Base-by-base conservation (phyloP, 2,888 invertebrate genomes). In the Cremastinae sp. region DNA sequence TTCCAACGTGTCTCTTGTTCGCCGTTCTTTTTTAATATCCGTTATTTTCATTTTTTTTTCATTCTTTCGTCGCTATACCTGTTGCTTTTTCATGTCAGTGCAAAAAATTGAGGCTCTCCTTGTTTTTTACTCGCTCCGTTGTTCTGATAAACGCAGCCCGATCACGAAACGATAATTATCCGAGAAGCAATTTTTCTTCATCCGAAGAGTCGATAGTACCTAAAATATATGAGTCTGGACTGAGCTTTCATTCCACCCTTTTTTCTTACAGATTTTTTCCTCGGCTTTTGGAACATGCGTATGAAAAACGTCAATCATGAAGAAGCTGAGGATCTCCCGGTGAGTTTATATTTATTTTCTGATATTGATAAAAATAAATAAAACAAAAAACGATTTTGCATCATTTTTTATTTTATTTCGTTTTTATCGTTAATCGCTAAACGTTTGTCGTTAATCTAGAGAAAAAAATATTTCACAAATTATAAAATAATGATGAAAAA, bases 231-330 rank as follows among this genome's bases (percentile, higher is more conserved):
- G 4, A 43, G 2, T 54, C 4, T 64, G 9, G 18, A 41, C 1
- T 1, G 12, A 41, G 8, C 8, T 12, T 9, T n/a, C 10, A 22
- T 51, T 51, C 2, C 12, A 10, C 43, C 9, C 36, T 45, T 65
- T 12, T 34, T 47, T 14, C 56, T 36, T 65, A 9, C 28, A 12
- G n/a, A 53, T 9, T 36, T 54, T 45, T 59, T 64, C 59, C n/a
- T 78, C 5, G 34, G 1, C n/a, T 79, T 82, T 12, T 73, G 81
- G 82, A 82, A 72, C 38, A 85, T 84, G 85, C 84, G 83, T 79
- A 82, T 82, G 77, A 85, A 85, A 76, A 85, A 82, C 75, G 78
- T 85, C 20, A 86, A 86, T 71, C 80, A 81, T 59, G 75, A 74
- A 8, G 75, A 74, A 22, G 16, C 62, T 49, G 80, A 82, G 64